Evolutionary conservation across 2,888 invertebrate species (phyloP).

Genomic region (Luperina testacea): DNA sequence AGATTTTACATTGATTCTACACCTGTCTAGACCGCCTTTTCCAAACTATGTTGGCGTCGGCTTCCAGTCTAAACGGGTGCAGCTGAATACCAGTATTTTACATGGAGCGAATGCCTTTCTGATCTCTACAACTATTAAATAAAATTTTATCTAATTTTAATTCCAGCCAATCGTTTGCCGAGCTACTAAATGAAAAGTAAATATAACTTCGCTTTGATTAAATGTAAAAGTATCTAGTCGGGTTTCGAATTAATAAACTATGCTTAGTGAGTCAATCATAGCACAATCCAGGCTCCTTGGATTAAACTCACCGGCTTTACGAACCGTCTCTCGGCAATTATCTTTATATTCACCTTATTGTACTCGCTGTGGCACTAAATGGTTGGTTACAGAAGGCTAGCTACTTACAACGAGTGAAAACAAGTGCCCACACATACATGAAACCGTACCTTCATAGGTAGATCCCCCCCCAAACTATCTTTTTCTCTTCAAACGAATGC

Average conservation of each 20-base stretch:
- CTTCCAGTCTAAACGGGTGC: no score
- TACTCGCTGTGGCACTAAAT: background rate
- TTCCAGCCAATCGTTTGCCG: background rate
- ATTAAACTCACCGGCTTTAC: constrained; percentile 37
- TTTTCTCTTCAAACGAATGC: background rate
- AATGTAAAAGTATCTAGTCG: constrained; percentile 11
- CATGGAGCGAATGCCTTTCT: background rate
- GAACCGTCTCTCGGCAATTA: constrained; percentile 25
- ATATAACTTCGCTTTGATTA: background rate
- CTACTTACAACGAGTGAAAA: background rate
- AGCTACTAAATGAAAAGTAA: background rate
- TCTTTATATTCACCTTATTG: constrained; percentile 27
- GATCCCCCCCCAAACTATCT: background rate
- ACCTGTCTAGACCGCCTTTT: background rate
- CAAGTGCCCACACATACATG: no score
- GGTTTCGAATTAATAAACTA: constrained; percentile 36
- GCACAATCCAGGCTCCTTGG: constrained; percentile 18
- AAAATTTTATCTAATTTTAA: background rate
- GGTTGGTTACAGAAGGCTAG: background rate
- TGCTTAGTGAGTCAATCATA: constrained; percentile 36
- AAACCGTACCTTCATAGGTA: background rate
- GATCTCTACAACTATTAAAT: background rate
- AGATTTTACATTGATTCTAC: no score
- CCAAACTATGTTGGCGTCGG: background rate
- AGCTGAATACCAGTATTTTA: no score